Evolutionary conservation across 2,797 vertebrate species (phyloP).

Genomic region (Melanotaenia nigrans): DNA sequence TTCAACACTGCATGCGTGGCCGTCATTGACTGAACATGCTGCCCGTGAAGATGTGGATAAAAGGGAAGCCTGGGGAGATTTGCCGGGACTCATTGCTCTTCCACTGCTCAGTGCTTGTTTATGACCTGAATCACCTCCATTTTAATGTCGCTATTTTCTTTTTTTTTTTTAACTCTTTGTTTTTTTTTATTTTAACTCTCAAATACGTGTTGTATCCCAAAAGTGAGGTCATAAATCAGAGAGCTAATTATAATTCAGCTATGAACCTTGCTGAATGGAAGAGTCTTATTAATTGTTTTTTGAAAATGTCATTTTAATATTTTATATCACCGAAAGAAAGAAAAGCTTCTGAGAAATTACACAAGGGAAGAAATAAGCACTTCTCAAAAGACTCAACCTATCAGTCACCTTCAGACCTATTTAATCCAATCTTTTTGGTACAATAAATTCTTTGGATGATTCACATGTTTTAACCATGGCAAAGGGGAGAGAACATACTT

Average conservation of each 20-base stretch:
- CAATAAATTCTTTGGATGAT: slow-evolving; percentile 10
- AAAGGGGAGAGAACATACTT: slow-evolving; percentile 12
- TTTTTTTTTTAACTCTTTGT: background rate
- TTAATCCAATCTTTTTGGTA: background rate
- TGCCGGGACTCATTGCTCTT: background rate
- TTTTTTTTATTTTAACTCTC: background rate
- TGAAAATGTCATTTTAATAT: background rate
- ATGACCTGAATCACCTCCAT: background rate
- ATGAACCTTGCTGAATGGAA: background rate
- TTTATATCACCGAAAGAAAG: background rate
- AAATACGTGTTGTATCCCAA: background rate
- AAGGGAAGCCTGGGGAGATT: background rate
- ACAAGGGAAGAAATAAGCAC: background rate
- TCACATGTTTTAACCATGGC: slow-evolving; percentile 20
- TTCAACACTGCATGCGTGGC: background rate
- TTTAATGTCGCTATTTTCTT: background rate
- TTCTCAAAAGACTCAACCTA: background rate
- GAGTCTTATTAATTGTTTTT: background rate
- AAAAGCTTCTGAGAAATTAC: background rate
- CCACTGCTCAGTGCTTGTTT: background rate
- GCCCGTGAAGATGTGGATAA: background rate
- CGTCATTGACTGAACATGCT: background rate
- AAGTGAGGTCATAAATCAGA: background rate
- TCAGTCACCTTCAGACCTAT: background rate
- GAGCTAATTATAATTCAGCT: background rate